These are phyloP conservation scores for Urocyon cinereoargenteus DNA, from an alignment of 2,797 vertebrate genomes.

Conservation along the genomic window DNA sequence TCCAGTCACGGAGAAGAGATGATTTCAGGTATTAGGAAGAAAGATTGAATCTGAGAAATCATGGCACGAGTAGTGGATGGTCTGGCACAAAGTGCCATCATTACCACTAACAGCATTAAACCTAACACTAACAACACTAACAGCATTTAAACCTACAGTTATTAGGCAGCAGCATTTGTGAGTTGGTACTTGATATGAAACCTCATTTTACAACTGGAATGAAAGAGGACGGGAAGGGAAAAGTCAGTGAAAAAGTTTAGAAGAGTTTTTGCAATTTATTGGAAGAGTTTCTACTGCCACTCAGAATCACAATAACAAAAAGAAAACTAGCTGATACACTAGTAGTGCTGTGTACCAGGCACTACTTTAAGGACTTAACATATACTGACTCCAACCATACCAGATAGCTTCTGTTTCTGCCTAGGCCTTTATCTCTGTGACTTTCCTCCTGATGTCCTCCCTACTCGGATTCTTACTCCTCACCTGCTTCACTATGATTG, in stretches of 20 bases:
- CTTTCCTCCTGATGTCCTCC: not conserved
- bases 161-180: not conserved
- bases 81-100: not conserved
- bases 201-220: not conserved
- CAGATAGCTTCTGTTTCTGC: not conserved
- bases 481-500: not conserved
- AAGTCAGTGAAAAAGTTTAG: not conserved
- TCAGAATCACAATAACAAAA: not conserved
- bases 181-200: not conserved
- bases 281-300: not conserved
- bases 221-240: not conserved
- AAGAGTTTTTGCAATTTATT: conserved; percentile 39
- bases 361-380: not conserved
- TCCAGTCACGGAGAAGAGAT: not conserved
- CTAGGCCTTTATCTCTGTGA: not conserved
- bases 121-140: too few relatives aligned
- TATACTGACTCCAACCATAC: not conserved
- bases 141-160: not conserved
- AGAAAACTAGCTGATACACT: not conserved
- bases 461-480: not conserved
- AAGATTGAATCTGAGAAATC: not conserved
- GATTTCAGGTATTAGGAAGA: not conserved
- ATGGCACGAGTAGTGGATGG: not conserved
- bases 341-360: not conserved
- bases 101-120: not conserved